Base-by-base conservation (phyloP, 37 sponge, comb jelly and placozoan species). In the Spongilla lacustris region DNA sequence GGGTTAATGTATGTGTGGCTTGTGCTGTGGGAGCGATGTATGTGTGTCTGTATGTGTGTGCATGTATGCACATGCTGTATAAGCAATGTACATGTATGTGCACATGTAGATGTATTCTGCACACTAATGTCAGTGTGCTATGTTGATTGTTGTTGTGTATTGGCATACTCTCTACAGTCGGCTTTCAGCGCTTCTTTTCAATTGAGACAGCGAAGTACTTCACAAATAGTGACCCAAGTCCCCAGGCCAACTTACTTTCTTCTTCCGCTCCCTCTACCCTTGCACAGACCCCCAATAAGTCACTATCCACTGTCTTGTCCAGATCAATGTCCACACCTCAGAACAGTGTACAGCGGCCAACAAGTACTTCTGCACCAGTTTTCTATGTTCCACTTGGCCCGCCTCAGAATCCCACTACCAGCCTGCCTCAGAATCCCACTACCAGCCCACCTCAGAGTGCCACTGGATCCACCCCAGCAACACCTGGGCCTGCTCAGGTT, bases 161-260 rank as follows among this genome's bases (percentile, higher is more conserved):
- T 8, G 6, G 29, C 5, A n/a, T 81, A 12, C 24, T 31, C 27
- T 46, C 0, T 80, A 22, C 76, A 90, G 90, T 90, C 25, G 28
- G 74, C 25, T 36, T 90, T 41, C 90, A 90, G 26, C 90, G 81
- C 29, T 75, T 90, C 50, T 90, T 84, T 66, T 75, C 90, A 30
- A 30, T 86, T n/a, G 23, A 58, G 13, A 90, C 91, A 0, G 48
- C 50, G 28, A 69, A 34, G 26, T 85, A 86, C 82, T 90, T 90
- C 71, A 85, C 81, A 33, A 34, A 14, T 10, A 6, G 76, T 6
- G n/a, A n/a, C n/a, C n/a, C n/a, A n/a, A 75, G 35, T 36, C 27
- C 76, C 76, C 24, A 75, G 76, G 36, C 30, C 76, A 75, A n/a
- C 6, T 34, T 34, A 11, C 3, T 9, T 34, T 4, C 36, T 24